Base-by-base conservation (phyloP, 2,888 invertebrate species). In the Crematogaster levior region DNA sequence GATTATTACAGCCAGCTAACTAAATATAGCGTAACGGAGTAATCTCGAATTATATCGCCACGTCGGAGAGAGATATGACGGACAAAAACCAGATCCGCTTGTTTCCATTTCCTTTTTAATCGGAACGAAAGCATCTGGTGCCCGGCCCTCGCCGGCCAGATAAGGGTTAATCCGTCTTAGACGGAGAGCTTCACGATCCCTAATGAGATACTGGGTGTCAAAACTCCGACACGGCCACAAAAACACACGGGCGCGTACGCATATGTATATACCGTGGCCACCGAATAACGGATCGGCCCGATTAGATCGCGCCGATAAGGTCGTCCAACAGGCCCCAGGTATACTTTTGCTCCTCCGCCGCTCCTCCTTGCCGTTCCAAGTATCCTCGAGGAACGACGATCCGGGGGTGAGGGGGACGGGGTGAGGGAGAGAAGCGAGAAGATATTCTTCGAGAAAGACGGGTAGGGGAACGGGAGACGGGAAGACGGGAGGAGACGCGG, bases 371-470 rank as follows among this genome's bases (percentile, higher is more conserved):
- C 56, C 75, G 75, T 83, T 95, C 95, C 95, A 82, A 85, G 86
- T 92, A 86, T 84, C 86, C 83, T 74, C 75, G 43, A n/a, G 43
- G 34, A 56, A 34, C 56, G 43, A 56, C 56, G 30, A 21, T 80
- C 74, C 18, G 9, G 86, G 10, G 15, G 10, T 4, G 46, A 85
- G 80, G 82, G 83, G 10, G 48, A 48, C 4, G 34, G 10, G 48
- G 61, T 3, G 34, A 34, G 3, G 37, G 37, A 43, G 24, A 34
- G 85, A n/a, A n/a, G 70, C 70, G 81, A 81, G 73, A 80, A 95
- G 96, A 96, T 95, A 96, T 96, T 96, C 95, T 92, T 83, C 93
- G 91, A 81, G 73, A 77, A 43, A 74, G 84, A 79, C 80, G 73
- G 61, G 21, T 2, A 2, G 43, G 68, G 37, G 56, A 48, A 68